Conservation (phyloP, 2,113 vertebrate species). For the Petrocephalus zakoni region DNA sequence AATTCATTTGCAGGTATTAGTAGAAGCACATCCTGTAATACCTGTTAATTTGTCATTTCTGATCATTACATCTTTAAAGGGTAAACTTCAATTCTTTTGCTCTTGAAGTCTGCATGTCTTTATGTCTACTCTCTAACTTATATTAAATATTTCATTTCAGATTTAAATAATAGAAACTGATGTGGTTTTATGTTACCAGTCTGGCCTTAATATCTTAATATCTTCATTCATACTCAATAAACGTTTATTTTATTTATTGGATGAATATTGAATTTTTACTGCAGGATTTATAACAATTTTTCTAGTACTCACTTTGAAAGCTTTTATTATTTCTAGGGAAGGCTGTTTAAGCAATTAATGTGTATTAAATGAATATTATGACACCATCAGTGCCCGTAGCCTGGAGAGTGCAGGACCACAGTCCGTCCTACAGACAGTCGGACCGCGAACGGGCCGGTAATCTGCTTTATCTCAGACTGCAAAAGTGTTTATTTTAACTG, state of each 20-base stretch:
- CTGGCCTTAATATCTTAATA: not conserved
- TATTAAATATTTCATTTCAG: not conserved
- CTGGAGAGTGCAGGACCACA: not conserved
- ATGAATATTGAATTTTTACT: not conserved
- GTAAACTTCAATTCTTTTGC: not conserved
- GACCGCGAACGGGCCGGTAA: not conserved
- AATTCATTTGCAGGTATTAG: not conserved
- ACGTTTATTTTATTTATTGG: not conserved
- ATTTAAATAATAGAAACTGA: not conserved
- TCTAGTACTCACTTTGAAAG: too few relatives aligned
- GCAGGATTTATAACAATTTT: too few relatives aligned
- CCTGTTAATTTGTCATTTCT: not conserved
- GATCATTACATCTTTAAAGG: not conserved
- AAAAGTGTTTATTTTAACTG: constrained; percentile 21
- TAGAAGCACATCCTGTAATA: not conserved
- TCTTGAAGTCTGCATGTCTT: not conserved
- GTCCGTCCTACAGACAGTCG: not conserved
- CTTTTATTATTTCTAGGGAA: too few relatives aligned
- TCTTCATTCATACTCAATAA: not conserved
- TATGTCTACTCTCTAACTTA: not conserved
- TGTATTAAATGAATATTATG: not conserved
- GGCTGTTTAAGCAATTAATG: too few relatives aligned
- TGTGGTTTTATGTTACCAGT: not conserved
- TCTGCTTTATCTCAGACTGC: constrained; percentile 2
- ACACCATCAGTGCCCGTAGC: not conserved